Base-by-base conservation (phyloP, 2,113 vertebrate species). In the Chaetodon auriga region DNA sequence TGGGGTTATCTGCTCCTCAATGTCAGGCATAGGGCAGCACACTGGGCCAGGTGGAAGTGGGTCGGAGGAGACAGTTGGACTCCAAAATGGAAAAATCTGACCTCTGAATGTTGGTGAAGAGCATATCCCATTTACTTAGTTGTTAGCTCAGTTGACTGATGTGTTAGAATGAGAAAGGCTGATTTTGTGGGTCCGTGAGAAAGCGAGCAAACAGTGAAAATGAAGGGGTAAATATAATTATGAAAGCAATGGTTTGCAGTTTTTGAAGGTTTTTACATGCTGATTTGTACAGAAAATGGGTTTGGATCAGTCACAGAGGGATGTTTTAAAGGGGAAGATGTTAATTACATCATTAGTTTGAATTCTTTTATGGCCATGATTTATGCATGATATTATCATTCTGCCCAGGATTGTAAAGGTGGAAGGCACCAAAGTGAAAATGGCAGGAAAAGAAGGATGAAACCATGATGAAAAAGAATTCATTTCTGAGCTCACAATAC, bases 1-100 rank as follows among this genome's bases (percentile, higher is more conserved):
- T 57, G 16, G 41, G 66, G 68, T 60, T 63, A 79, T 74, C 61
- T 16, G 51, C 61, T 25, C 21, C 30, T 80, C 79, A 90, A 81
- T 83, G 85, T 78, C 85, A 81, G 5, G 18, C 16, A 51, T 7
- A 68, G 70, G 74, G 68, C 58, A 16, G 19, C 54, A 21, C 2
- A 11, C n/a, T 21, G 4, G 48, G 53, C 7, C 0, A 23, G 23
- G 21, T 41, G 48, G 19, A 43, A 65, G 48, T 25, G n/a, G 63
- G 55, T 16, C 2, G 5, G 19, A 16, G 35, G 21, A 63, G 69
- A 46, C 30, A 65, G 62, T 18, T 48, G n/a, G 14, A 64, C 16
- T 30, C 14, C 64, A 14, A 63, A 73, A 12, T 69, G 43, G 12
- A 41, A 62, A 54, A 78, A 80, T 15, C 45, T 15, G 64, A 75